A percentile compares a stretch with the other conserved stretches of the same genome.
Evolutionary conservation across 2,113 vertebrate genomes (phyloP).

Genomic region (Leptobrachium leishanense): DNA sequence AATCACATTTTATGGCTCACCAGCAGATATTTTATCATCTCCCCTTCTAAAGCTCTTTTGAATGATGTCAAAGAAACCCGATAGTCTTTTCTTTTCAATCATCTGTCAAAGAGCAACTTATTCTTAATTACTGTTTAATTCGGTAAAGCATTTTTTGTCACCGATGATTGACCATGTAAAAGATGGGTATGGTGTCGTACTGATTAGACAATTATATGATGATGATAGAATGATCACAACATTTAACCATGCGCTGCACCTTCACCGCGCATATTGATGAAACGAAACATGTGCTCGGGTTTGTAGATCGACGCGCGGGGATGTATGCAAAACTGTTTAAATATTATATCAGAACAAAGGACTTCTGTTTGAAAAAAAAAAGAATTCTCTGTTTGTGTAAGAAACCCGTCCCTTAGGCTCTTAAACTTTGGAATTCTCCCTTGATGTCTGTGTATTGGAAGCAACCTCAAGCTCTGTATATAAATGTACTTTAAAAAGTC

Average conservation of each 20-base stretch:
- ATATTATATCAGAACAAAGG: conserved; percentile 20
- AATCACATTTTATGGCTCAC: background rate
- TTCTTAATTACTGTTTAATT: conserved; percentile 41
- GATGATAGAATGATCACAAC: conserved; percentile 29
- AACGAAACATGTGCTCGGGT: conserved; percentile 7
- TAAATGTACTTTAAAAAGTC: conserved; percentile 27
- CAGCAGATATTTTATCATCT: background rate
- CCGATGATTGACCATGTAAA: conserved; percentile 25
- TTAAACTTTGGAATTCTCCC: background rate
- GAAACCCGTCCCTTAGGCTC: conserved; percentile 36
- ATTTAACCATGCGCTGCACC: conserved; percentile 1
- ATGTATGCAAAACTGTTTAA: conserved; percentile 12
- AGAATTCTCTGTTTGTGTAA: conserved; percentile 33
- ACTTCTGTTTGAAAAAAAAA: conserved; percentile 20
- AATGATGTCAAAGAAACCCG: background rate
- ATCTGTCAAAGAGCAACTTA: conserved; percentile 27
- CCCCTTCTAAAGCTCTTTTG: background rate
- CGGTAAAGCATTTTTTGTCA: conserved; percentile 25
- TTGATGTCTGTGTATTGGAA: conserved; percentile 39
- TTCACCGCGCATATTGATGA: conserved; percentile 15
- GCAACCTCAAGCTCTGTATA: conserved; percentile 18
- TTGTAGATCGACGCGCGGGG: conserved; percentile 2
- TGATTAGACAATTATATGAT: conserved; percentile 32
- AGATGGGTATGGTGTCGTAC: conserved; percentile 27
- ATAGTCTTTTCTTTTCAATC: background rate